Evolutionary conservation across 1,140 invertebrate genomes (phyloP).

Genomic region (Drosophila melanica): DNA sequence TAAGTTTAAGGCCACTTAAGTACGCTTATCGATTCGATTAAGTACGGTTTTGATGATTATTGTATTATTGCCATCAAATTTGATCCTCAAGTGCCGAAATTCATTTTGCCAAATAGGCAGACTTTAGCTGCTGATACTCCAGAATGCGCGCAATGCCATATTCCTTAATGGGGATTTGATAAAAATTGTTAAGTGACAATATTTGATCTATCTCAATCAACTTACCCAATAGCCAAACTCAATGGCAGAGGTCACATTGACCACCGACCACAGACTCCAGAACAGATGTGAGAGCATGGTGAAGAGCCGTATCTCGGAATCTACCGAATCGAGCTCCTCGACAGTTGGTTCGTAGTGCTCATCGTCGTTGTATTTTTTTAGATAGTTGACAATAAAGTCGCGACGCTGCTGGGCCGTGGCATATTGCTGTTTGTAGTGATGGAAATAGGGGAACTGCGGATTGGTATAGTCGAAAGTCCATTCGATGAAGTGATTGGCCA

Average conservation of each 20-base stretch:
- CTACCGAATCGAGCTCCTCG: conserved; percentile 61
- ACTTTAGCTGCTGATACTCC: conserved; percentile 66
- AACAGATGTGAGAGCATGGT: conserved; percentile 95
- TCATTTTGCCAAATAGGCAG: conserved; percentile 55
- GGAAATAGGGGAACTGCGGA: conserved; percentile 91
- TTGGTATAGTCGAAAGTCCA: conserved; percentile 96
- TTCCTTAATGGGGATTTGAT: too few species aligned
- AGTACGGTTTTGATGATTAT: conserved; percentile 44
- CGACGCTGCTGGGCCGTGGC: conserved; percentile 91
- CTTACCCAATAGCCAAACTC: conserved; percentile 97
- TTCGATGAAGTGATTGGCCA: conserved; percentile 98
- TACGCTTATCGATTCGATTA: conserved; percentile 62
- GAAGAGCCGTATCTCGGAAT: conserved; percentile 91
- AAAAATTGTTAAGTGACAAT: too few species aligned
- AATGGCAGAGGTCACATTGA: conserved; percentile 94
- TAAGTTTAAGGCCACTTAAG: conserved; percentile 69
- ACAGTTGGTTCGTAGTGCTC: conserved; percentile 61
- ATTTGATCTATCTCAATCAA: conserved; percentile 14
- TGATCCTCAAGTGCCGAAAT: conserved; percentile 3
- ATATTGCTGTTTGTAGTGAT: conserved; percentile 87
- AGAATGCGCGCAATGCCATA: conserved; percentile 69
- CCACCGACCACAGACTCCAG: conserved; percentile 96
- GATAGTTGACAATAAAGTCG: conserved; percentile 71
- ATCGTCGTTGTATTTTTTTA: conserved; percentile 66
- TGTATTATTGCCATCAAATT: conserved; percentile 1